Conservation (phyloP, 2,113 vertebrate genomes). For the Fregata magnificens region DNA sequence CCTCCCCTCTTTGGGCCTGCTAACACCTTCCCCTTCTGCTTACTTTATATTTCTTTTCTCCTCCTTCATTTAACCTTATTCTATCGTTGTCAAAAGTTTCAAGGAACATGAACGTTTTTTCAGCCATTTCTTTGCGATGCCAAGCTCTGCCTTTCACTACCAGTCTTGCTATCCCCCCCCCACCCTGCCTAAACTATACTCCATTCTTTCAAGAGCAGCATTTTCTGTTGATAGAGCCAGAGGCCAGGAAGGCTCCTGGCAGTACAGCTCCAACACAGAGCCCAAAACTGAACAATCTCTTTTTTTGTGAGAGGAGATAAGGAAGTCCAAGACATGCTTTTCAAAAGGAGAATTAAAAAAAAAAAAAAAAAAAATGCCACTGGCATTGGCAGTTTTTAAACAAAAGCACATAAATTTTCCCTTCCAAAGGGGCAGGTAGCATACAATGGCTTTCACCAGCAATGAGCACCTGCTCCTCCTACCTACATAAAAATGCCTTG, state of each 20-base stretch:
- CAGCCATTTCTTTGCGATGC: background rate
- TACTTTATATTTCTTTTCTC: background rate
- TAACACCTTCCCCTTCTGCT: background rate
- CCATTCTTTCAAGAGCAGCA: background rate
- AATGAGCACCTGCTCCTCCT: background rate
- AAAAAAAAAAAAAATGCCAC: background rate
- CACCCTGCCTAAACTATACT: background rate
- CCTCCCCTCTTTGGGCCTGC: background rate
- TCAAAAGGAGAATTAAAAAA: background rate
- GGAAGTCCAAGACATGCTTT: background rate
- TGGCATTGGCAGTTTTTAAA: background rate
- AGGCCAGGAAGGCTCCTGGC: constrained; percentile 43
- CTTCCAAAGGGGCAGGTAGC: background rate
- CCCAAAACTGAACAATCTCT: background rate
- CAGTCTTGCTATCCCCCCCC: background rate
- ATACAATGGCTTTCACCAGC: background rate
- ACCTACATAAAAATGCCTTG: background rate
- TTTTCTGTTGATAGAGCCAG: constrained; percentile 22
- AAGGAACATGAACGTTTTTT: background rate
- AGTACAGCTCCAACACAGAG: background rate
- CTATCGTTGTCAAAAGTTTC: background rate
- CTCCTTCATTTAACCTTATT: background rate
- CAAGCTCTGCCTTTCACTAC: background rate
- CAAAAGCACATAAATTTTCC: background rate
- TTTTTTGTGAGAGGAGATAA: background rate